Evolutionary conservation across 1,140 invertebrate species (phyloP), one percentile per base, ranked within the genome.

Genomic region (Ceratina japonica): DNA sequence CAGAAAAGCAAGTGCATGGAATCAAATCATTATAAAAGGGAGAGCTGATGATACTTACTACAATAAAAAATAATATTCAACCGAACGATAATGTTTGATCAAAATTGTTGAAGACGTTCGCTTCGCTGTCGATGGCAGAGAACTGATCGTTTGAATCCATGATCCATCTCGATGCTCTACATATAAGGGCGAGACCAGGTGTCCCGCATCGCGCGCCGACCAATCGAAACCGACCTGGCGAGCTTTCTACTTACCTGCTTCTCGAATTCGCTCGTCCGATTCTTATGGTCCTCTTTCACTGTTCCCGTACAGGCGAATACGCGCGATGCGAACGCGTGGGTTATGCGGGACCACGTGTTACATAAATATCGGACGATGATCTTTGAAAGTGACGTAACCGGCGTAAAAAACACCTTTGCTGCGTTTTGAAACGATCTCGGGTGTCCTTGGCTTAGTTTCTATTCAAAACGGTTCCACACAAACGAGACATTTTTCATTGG

Each of bases 151-250:
- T 20, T 3, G 12, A 10, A 51, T 56, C 44, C 18, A 8, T 13
- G 27, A 75, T 66, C 12, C 16, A 37, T 16, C 49, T 31, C n/a
- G 49, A 27, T 72, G 72, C 86, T 84, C 84, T 49, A 44, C 44
- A 63, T 89, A 86, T 87, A 89, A 87, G 87, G 79, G 80, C 64
- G 74, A 62, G 59, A 31, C 64, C 16, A 22, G 54, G 1, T 0
- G 66, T 83, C 82, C 80, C 88, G 87, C 86, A 75, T 79, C 12
- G 72, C 49, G 22, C 31, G 51, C 77, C 70, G 68, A 79, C 87
- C 85, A 88, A 89, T 87, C 78, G 83, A 24, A 78, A 44, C 18
- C 37, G 13, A 15, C 13, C 73, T 5, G 15, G 71, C 59, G 56
- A 59, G 74, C 81, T 82, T 83, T 85, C 85, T 85, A 86, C 61